Evolutionary conservation across 1,140 invertebrate genomes (phyloP).

Genomic region (Drosophila cardini): DNA sequence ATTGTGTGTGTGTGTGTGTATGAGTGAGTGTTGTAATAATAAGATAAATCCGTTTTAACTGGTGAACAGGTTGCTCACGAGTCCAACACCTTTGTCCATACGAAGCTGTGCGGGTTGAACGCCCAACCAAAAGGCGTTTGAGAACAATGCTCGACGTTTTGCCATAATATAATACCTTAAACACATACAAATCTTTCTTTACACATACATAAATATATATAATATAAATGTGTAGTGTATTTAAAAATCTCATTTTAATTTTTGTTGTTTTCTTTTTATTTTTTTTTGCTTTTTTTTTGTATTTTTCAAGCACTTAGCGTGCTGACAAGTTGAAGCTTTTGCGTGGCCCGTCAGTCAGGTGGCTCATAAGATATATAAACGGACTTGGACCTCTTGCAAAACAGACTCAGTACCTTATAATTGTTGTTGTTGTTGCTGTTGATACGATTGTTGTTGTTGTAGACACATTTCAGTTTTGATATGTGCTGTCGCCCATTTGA

Average conservation of each 20-base stretch:
- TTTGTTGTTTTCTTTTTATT: constrained; percentile 11
- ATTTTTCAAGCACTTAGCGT: constrained; percentile 71
- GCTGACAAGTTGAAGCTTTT: constrained; percentile 81
- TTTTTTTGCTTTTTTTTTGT: constrained; percentile 29
- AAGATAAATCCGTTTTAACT: constrained; percentile 70
- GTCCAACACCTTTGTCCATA: constrained; percentile 31
- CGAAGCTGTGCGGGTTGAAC: constrained; percentile 72
- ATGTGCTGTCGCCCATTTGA: constrained; percentile 72
- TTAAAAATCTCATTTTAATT: constrained; percentile 25
- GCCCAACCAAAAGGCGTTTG: constrained; percentile 67
- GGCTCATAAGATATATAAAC: constrained; percentile 51
- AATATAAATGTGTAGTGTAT: constrained; percentile 47
- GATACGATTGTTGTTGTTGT: constrained; percentile 36
- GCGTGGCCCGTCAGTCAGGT: constrained; percentile 63
- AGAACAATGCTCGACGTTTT: constrained; percentile 66
- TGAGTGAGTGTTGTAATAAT: constrained; percentile 64
- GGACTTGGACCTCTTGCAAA: constrained; percentile 61
- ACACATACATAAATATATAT: neutral
- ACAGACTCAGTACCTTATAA: constrained; percentile 41
- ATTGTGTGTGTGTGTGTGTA: constrained; percentile 11
- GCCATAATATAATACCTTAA: constrained; percentile 43
- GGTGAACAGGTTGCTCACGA: constrained; percentile 47
- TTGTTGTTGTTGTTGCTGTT: constrained; percentile 30
- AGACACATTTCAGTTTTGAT: constrained; percentile 70
- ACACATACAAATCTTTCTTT: constrained; percentile 5